Percentiles rank a stretch among this genome's conserved stretches.
phyloP scores from a whole-genome alignment of 2,113 vertebrate genomes.

The Dicaeum eximium region DNA sequence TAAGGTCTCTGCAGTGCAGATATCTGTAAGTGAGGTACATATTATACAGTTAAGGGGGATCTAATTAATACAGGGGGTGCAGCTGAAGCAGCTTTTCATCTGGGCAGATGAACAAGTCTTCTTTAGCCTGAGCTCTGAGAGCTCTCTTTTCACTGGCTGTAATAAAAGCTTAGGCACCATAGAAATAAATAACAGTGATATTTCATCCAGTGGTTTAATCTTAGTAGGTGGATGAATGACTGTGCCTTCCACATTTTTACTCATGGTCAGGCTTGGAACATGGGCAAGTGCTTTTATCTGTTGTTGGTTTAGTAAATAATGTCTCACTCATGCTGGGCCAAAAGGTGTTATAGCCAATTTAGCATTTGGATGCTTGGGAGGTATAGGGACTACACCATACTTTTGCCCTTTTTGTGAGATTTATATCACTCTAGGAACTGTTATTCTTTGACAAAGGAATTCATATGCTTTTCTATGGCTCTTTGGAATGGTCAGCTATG shows the following conservation, averaged over 20 bases:
- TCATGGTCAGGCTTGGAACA: rapidly evolving
- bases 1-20: neutral
- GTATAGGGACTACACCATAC: neutral
- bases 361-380: neutral
- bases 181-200: neutral
- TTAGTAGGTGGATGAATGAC: neutral
- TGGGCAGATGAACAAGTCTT: neutral
- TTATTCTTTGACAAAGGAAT: neutral
- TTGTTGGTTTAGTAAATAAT: neutral
- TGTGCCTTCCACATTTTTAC: neutral
- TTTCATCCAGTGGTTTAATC: neutral
- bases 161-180: neutral
- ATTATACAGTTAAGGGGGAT: neutral
- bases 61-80: neutral
- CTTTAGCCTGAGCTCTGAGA: neutral
- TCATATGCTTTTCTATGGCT: neutral
- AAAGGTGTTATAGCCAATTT: neutral
- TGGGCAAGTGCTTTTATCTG: neutral
- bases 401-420: neutral
- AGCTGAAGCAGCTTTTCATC: neutral
- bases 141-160: neutral
- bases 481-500: neutral
- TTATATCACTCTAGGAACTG: neutral
- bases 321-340: neutral
- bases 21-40: neutral